Evolutionary conservation across 2,797 vertebrate genomes (phyloP).

Genomic region (Ctenosaura bakeri): DNA sequence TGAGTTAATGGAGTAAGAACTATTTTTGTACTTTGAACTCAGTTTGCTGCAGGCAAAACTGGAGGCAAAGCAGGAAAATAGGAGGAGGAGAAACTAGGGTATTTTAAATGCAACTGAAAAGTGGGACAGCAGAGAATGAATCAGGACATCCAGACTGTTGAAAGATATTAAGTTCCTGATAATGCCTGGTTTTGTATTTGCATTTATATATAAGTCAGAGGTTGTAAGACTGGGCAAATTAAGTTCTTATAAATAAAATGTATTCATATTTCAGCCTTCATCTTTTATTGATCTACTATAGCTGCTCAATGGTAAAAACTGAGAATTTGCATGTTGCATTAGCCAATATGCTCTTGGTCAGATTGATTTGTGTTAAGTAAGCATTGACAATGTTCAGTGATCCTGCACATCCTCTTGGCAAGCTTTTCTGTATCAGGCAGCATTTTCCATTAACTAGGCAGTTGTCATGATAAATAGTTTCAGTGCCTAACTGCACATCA

Average conservation of each 20-base stretch:
- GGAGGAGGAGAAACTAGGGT: no score
- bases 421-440: not conserved
- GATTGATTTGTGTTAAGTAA: not conserved
- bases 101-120: no score
- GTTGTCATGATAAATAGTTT: conserved; percentile 15
- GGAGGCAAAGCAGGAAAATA: no score
- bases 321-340: not conserved
- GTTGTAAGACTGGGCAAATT: not conserved
- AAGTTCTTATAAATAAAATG: not conserved
- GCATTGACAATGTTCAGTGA: not conserved
- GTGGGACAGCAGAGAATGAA: no score
- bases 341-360: not conserved
- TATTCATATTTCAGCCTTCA: not conserved
- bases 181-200: not conserved
- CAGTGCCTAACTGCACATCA: not conserved
- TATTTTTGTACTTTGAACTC: no score
- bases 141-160: no score
- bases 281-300: not conserved
- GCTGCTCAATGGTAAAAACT: not conserved
- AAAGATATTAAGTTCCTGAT: no score
- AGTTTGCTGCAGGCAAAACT: no score
- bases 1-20: no score
- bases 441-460: conserved; percentile 5
- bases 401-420: not conserved
- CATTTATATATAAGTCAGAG: not conserved